Base-by-base conservation (phyloP, 2,888 invertebrate genomes). In the Tyria jacobaeae region DNA sequence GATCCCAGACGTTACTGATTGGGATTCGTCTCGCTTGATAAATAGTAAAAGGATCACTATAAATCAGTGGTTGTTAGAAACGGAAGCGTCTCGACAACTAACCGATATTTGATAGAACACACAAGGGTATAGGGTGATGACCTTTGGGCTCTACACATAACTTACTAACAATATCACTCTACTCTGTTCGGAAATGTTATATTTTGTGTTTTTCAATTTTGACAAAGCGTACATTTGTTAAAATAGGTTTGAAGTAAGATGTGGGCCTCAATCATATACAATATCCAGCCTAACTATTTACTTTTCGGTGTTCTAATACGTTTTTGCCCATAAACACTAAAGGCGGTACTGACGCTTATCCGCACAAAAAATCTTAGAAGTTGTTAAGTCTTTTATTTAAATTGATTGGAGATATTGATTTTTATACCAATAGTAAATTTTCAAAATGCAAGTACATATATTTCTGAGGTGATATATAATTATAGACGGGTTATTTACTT, bases 1-100 rank as follows among this genome's bases (percentile, higher is more conserved):
- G 75, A 79, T 78, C 73, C 73, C 70, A 75, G 79, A 79, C 75
- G 74, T 69, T 79, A 79, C 80, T 86, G 86, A 88, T 88, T 81
- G 82, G 76, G 78, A 84, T 86, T 86, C 80, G 88, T 86, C 83
- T 79, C 85, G 87, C 75, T 75, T 82, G 80, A 82, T 84, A 82
- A 79, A 83, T 78, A 79, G 76, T 86, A 66, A 82, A 82, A 82
- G 80, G 82, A 62, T 75, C 69, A 79, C 81, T 75, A 82, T 88
- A 88, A 88, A 87, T 88, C 87, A 82, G 71, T 71, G 80, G 69
- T 76, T 81, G 79, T 86, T 85, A 78, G 70, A 72, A 79, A 68
- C 83, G 85, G 86, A 84, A 81, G 79, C 76, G 76, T 75, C 77
- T 79, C 74, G 68, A 70, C 50, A n/a, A 63, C 62, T 48, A 59